A percentile compares a stretch with the other conserved stretches of the same genome.
phyloP scores from a whole-genome alignment of 2,888 invertebrate genomes.

The Geophilus truncorum region DNA sequence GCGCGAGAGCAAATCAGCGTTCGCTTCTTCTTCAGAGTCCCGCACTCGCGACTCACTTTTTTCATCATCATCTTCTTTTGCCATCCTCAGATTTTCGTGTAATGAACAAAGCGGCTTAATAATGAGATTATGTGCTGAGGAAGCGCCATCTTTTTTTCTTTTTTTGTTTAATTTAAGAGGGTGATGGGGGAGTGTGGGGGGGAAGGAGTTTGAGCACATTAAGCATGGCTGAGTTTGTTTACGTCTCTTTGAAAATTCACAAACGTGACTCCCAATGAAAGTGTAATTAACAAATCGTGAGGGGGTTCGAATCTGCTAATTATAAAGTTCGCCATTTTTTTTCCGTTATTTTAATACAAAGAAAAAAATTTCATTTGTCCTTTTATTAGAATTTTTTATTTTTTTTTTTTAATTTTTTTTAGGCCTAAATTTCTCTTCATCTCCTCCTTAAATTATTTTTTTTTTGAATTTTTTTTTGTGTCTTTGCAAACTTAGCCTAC shows the following conservation, averaged over 20 bases:
- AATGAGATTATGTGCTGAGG: conserved; percentile 34
- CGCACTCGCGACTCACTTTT: not conserved
- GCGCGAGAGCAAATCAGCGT: not conserved
- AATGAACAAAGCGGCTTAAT: conserved; percentile 35
- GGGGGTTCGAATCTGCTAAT: not conserved
- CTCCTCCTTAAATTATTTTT: too few relatives aligned
- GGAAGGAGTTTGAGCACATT: too few relatives aligned
- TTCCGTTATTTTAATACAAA: not conserved
- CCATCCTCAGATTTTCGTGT: conserved; percentile 12
- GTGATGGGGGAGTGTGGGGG: too few relatives aligned
- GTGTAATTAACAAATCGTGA: conserved; percentile 25
- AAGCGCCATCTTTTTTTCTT: conserved; percentile 8
- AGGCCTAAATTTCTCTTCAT: too few relatives aligned
- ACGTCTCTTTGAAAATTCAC: conserved; percentile 25
- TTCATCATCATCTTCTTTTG: not conserved
- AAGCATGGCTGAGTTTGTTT: conserved; percentile 28
- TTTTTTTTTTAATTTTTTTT: too few relatives aligned
- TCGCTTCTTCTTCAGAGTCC: not conserved
- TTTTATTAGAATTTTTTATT: not conserved
- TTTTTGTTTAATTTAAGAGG: not conserved
- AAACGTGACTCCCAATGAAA: conserved; percentile 26
- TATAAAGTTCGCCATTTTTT: conserved; percentile 22
- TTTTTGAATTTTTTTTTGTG: too few relatives aligned
- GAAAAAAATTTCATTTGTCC: not conserved
- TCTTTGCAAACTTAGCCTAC: too few relatives aligned